phyloP scores from a whole-genome alignment of 1,140 invertebrate genomes.

The Tribolium castaneum region DNA sequence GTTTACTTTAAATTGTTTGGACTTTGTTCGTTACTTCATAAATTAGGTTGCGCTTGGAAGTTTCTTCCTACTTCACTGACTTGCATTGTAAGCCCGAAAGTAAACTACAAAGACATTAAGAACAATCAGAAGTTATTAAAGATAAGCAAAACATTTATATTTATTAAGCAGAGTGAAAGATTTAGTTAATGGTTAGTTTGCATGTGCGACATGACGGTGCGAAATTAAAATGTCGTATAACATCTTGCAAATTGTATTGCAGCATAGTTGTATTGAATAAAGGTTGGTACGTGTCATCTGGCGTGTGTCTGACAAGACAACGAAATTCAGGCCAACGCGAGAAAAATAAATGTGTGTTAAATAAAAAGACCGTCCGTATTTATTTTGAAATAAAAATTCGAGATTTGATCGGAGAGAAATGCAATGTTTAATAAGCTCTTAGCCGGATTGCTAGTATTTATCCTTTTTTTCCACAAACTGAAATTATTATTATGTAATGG shows the following conservation, averaged over 20 bases:
- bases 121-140: conserved; percentile 3
- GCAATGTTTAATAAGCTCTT: conserved; percentile 1
- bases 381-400: background rate
- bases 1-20: conserved; percentile 33
- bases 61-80: conserved; percentile 23
- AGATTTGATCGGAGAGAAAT: conserved; percentile 10
- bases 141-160: background rate
- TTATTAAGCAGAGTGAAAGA: too few relatives aligned
- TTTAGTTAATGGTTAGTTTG: too few relatives aligned
- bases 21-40: conserved; percentile 34
- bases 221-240: conserved; percentile 2
- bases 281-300: conserved; percentile 25
- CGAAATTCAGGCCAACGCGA: background rate
- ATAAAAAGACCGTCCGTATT: background rate
- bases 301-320: conserved; percentile 19
- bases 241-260: conserved; percentile 30
- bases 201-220: background rate
- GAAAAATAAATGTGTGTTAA: conserved; percentile 12
- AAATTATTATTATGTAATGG: conserved; percentile 26
- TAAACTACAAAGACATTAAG: background rate
- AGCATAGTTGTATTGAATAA: conserved; percentile 28
- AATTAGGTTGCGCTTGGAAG: conserved; percentile 14
- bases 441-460: conserved; percentile 13
- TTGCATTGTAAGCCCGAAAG: conserved; percentile 18
- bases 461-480: conserved; percentile 21